Conservation (phyloP, 2,113 vertebrate genomes). For the Scomber colias region DNA sequence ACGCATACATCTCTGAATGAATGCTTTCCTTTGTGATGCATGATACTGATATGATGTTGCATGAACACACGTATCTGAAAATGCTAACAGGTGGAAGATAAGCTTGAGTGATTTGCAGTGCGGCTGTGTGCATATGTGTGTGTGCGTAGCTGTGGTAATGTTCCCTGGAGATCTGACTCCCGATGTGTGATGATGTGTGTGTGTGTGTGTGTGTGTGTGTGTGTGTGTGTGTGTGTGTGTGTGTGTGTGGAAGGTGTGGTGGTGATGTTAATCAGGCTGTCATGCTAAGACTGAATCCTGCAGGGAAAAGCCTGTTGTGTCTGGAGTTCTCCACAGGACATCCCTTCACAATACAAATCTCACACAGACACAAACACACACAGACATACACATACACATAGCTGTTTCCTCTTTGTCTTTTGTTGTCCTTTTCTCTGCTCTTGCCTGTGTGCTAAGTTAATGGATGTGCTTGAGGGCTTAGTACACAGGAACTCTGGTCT, state of each 20-base stretch:
- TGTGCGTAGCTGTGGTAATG: constrained; percentile 58
- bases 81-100: constrained; percentile 76
- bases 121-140: constrained; percentile 41
- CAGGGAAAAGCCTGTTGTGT: constrained; percentile 74
- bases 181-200: constrained; percentile 51
- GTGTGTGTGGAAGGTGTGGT: constrained; percentile 20
- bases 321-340: constrained; percentile 68
- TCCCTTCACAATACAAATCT: constrained; percentile 33
- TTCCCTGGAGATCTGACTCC: constrained; percentile 62
- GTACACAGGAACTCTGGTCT: neutral
- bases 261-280: constrained; percentile 78
- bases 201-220: constrained; percentile 36
- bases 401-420: constrained; percentile 14
- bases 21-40: constrained; percentile 53
- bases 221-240: neutral
- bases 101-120: constrained; percentile 66
- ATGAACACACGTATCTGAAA: constrained; percentile 46
- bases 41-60: constrained; percentile 51
- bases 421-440: constrained; percentile 27
- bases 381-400: neutral
- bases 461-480: neutral
- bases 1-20: constrained; percentile 14
- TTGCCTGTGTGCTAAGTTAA: constrained; percentile 27
- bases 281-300: constrained; percentile 69
- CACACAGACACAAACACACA: constrained; percentile 5